These are phyloP conservation scores for Octonoba sinensis DNA, from an alignment of 2,888 invertebrate genomes.

Conservation along the genomic window DNA sequence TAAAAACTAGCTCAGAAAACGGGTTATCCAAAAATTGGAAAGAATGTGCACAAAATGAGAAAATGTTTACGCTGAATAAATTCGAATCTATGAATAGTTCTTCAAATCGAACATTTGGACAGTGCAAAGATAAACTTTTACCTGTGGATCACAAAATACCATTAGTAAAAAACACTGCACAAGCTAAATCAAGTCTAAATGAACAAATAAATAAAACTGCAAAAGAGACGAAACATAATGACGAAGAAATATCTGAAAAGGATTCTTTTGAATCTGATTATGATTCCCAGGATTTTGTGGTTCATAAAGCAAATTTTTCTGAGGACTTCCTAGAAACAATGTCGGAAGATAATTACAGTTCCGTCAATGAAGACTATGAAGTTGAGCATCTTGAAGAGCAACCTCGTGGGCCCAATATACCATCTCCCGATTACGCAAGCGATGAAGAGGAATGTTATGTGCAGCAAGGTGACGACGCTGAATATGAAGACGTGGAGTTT, in stretches of 20 bases:
- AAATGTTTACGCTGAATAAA: neutral
- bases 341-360: conserved; percentile 61
- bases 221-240: neutral
- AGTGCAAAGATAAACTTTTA: conserved; percentile 46
- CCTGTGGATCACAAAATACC: conserved; percentile 24
- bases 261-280: conserved; percentile 59
- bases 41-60: neutral
- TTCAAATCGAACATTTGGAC: conserved; percentile 46
- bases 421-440: conserved; percentile 66
- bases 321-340: conserved; percentile 58
- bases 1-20: conserved; percentile 12
- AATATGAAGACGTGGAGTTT: conserved; percentile 58
- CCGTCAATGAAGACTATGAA: conserved; percentile 60
- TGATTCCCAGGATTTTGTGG: conserved; percentile 58
- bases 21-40: neutral
- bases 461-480: conserved; percentile 34
- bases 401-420: conserved; percentile 63
- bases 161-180: neutral
- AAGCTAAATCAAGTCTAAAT: neutral
- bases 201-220: conserved; percentile 2
- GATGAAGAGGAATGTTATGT: conserved; percentile 66
- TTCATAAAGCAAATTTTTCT: conserved; percentile 57
- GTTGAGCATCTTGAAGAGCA: conserved; percentile 49
- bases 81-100: neutral
- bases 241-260: conserved; percentile 34